phyloP scores from a whole-genome alignment of 2,113 vertebrate genomes.

The Onychostoma macrolepis region DNA sequence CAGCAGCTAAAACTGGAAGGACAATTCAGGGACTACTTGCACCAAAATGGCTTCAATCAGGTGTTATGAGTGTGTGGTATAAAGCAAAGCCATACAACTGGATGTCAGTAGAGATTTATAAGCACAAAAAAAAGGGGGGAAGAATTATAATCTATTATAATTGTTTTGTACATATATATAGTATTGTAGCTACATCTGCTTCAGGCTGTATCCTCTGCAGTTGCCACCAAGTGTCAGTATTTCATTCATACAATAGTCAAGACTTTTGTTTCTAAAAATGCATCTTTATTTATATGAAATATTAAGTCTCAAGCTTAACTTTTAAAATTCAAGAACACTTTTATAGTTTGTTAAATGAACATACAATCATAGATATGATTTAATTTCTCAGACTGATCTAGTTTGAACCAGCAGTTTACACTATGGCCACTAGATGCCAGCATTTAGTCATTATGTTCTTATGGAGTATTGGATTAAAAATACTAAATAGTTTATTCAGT shows the following conservation, averaged over 20 bases:
- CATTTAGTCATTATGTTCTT: conserved; percentile 41
- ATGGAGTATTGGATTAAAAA: background rate
- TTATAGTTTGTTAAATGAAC: background rate
- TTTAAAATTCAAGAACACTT: background rate
- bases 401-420: background rate
- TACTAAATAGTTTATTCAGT: background rate
- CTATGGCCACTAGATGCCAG: conserved; percentile 59
- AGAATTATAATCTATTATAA: background rate
- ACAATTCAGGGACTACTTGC: conserved; percentile 50
- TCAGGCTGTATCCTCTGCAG: background rate
- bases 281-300: background rate
- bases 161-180: background rate
- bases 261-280: background rate
- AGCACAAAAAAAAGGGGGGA: background rate
- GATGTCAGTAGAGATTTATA: background rate
- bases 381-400: background rate
- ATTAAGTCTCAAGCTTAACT: background rate
- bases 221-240: conserved; percentile 63
- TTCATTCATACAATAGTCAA: background rate
- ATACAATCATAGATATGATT: background rate
- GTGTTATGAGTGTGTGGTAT: conserved; percentile 61
- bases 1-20: conserved; percentile 55
- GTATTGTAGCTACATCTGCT: background rate
- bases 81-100: conserved; percentile 1
- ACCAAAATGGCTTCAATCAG: conserved; percentile 53